phyloP scores from a whole-genome alignment of 1,140 invertebrate genomes.

The Grapholita molesta region DNA sequence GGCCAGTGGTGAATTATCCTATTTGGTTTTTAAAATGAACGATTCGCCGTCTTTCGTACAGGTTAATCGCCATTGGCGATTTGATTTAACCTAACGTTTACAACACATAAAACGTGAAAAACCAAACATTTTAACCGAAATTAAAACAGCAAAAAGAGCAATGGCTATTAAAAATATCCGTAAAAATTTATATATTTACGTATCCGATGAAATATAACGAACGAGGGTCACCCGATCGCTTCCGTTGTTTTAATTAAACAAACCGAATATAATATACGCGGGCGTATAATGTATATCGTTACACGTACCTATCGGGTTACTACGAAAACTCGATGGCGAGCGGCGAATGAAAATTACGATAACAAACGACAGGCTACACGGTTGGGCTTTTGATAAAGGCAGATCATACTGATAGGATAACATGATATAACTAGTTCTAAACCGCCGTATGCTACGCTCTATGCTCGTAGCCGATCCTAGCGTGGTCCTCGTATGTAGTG shows the following conservation, averaged over 20 bases:
- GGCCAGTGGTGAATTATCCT: too few relatives aligned
- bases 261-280: conserved; percentile 45
- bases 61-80: background rate
- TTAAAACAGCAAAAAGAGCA: conserved; percentile 16
- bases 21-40: too few relatives aligned
- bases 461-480: too few relatives aligned
- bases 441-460: too few relatives aligned
- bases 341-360: too few relatives aligned
- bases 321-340: background rate
- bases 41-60: too few relatives aligned
- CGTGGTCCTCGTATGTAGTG: too few relatives aligned
- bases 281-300: conserved; percentile 24
- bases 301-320: conserved; percentile 6
- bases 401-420: too few relatives aligned
- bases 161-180: conserved; percentile 13
- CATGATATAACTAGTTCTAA: too few relatives aligned
- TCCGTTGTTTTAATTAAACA: conserved; percentile 46
- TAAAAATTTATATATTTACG: conserved; percentile 42
- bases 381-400: too few relatives aligned
- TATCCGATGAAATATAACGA: conserved; percentile 34
- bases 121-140: conserved; percentile 17
- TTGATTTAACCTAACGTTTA: background rate
- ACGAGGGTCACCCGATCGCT: conserved; percentile 28
- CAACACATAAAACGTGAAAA: background rate
- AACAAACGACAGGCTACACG: too few relatives aligned